Conservation (phyloP, 2,888 invertebrate species). For the Clistopyga incitator region DNA sequence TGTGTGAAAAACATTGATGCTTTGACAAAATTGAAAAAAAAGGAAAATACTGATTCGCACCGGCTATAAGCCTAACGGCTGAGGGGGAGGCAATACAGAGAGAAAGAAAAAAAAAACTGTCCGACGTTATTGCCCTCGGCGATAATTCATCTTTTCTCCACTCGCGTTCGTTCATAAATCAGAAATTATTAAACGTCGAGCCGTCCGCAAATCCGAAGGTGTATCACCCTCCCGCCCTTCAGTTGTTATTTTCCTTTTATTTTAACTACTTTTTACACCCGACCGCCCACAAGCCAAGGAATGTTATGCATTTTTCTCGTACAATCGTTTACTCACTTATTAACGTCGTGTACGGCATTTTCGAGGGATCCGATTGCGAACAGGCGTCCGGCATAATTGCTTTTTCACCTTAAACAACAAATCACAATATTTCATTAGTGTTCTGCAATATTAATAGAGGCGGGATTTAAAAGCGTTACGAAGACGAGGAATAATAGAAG, state of each 20-base stretch:
- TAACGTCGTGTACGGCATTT: conserved; percentile 87
- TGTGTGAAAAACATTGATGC: conserved; percentile 2
- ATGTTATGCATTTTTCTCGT: not conserved
- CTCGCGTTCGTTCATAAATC: conserved; percentile 66
- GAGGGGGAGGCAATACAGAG: not conserved
- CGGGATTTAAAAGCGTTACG: not conserved
- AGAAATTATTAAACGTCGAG: conserved; percentile 69
- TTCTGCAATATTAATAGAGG: not conserved
- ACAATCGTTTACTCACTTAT: conserved; percentile 86
- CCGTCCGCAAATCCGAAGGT: conserved; percentile 55
- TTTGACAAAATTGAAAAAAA: conserved; percentile 3
- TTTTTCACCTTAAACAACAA: conserved; percentile 79
- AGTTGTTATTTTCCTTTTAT: conserved; percentile 27
- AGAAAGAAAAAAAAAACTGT: not conserved
- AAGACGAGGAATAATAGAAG: not conserved
- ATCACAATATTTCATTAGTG: conserved; percentile 56
- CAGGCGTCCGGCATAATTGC: conserved; percentile 88
- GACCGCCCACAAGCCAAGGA: conserved; percentile 14
- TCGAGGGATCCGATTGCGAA: conserved; percentile 85
- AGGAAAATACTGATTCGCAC: not conserved
- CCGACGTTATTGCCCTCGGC: conserved; percentile 67
- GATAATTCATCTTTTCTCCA: conserved; percentile 64
- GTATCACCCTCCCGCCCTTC: conserved; percentile 10
- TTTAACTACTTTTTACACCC: conserved; percentile 11
- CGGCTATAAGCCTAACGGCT: not conserved